Base-by-base conservation (phyloP, 2,113 vertebrate species). In the Menidia beryllina region DNA sequence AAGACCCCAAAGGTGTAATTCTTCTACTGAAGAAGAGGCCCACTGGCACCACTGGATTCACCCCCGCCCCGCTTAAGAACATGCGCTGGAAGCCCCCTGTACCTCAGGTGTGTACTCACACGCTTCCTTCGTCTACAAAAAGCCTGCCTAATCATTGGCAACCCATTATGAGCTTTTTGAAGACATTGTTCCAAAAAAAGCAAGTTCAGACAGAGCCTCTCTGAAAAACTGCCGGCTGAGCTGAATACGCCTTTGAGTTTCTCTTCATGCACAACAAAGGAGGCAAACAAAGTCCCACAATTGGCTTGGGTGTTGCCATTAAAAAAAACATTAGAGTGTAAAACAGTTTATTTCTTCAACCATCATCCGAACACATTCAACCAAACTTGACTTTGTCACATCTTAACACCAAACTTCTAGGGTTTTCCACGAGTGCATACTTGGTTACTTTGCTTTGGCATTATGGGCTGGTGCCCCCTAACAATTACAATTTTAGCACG, bases 11-110 rank as follows among this genome's bases (percentile, higher is more conserved):
- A n/a, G 95, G 94, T 17, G 97, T 98, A 11, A 91, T 92, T 1
- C 83, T 99, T 0, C 88, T 97, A 14, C 93, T 99, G 1, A 99
- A 99, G 92, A 99, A 99, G 86, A 95, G 98, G 51, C 98, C 97
- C n/a, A 93, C 94, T 0, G 94, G 95, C 15, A 95, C 95, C 1
- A 94, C 96, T 59, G 93, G 94, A 82, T 98, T 99, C 53, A 95
- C 96, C 17, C 97, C 98, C 0, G 97, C 97, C 21, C 98, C 96
- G 0, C 89, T 99, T 41, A 99, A 98, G 85, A 99, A 99, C 92
- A 91, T 99, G 82, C 95, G 98, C 63, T 99, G 97, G 98, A 98
- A 95, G 80, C 97, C 98, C 0, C 94, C 97, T 0, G 89, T 95
- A 20, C 94, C 95, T 71, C 98, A 99, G 96, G 98, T 98, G 81